Evolutionary conservation across 2,113 vertebrate species (phyloP).

Genomic region (Phylloscopus trochilus): DNA sequence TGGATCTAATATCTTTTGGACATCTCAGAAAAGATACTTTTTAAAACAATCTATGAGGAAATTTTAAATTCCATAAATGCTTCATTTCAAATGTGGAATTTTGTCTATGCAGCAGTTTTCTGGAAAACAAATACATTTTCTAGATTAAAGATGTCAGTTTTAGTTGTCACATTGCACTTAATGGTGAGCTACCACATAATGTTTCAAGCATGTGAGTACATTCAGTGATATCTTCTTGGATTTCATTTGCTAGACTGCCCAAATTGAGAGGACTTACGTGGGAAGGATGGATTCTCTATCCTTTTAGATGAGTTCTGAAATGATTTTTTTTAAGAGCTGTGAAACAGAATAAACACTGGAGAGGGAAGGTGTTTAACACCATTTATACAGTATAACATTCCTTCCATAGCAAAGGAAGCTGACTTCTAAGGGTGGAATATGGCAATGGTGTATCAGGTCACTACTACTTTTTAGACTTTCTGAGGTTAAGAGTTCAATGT

Average conservation of each 20-base stretch:
- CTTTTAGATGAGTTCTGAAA: neutral
- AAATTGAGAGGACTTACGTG: neutral
- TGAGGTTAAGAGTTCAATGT: neutral
- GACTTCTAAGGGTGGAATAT: neutral
- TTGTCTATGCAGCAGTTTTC: neutral
- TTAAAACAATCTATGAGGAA: neutral
- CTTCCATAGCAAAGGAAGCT: neutral
- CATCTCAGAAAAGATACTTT: neutral
- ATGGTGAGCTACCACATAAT: neutral
- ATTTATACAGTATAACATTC: neutral
- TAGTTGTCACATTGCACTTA: neutral
- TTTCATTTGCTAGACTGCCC: neutral
- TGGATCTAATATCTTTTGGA: neutral
- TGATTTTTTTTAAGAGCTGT: neutral
- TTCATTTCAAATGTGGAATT: neutral
- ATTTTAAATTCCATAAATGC: neutral
- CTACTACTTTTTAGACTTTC: neutral
- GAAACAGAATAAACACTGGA: neutral
- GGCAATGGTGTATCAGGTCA: neutral
- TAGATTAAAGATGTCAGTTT: neutral
- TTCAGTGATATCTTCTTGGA: neutral
- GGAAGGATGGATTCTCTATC: neutral
- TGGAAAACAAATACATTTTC: neutral
- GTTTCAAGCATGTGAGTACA: neutral
- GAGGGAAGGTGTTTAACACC: neutral